Percentiles rank a stretch among this genome's conserved stretches.
Evolutionary conservation across 2,888 invertebrate genomes (phyloP).

Genomic region (Rotaria magnacalcarata): DNA sequence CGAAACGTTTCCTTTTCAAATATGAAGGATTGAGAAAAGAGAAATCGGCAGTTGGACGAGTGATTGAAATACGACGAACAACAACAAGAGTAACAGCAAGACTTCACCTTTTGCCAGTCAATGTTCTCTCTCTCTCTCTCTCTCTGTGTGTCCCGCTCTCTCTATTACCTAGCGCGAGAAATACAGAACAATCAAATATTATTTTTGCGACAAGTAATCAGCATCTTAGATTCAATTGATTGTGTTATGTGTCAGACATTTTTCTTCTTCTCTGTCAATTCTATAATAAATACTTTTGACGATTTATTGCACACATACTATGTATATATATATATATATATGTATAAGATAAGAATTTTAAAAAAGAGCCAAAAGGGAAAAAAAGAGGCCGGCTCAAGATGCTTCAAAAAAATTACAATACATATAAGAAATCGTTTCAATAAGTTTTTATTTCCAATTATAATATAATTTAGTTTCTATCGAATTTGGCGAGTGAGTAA

Average conservation of each 20-base stretch:
- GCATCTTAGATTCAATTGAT: too few species aligned
- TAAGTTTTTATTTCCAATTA: too few species aligned
- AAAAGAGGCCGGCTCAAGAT: neutral
- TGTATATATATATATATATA: neutral
- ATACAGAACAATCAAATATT: slow-evolving; percentile 5
- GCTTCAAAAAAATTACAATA: neutral
- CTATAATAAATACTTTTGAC: neutral
- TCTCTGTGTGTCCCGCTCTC: too few species aligned
- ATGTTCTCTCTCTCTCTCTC: neutral
- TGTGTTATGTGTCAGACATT: too few species aligned
- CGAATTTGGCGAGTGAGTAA: neutral
- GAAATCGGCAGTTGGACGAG: neutral
- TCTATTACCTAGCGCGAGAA: neutral
- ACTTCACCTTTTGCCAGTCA: neutral
- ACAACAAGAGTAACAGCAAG: neutral
- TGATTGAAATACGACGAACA: neutral
- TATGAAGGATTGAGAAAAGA: too few species aligned
- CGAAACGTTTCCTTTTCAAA: neutral
- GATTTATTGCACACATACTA: neutral
- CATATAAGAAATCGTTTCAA: too few species aligned
- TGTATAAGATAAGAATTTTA: neutral
- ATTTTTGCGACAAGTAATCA: neutral
- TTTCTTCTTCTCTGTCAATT: too few species aligned
- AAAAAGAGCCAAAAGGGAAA: neutral
- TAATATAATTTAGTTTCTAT: too few species aligned